Conservation (phyloP, 2,113 vertebrate genomes). For the Pelvicachromis taeniatus region DNA sequence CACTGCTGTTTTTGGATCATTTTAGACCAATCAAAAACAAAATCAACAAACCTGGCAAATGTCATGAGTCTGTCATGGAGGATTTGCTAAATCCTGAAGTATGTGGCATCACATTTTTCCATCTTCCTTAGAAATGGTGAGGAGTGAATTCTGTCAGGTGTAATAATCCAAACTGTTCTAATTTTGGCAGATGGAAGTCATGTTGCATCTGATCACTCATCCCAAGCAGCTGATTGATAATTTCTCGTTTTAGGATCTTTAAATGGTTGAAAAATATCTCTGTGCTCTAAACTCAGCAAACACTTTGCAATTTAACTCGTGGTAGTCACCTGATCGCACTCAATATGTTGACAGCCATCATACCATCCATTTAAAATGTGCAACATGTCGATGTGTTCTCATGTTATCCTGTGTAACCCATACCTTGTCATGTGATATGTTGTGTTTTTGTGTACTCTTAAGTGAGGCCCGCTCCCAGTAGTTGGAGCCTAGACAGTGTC, state of each 20-base stretch:
- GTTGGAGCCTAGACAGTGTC: conserved; percentile 96
- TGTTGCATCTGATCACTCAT: not conserved
- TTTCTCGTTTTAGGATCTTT: not conserved
- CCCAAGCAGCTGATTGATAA: not conserved
- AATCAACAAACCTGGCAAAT: not conserved
- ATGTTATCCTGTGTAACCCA: conserved; percentile 6
- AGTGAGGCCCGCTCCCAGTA: conserved; percentile 90
- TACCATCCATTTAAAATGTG: not conserved
- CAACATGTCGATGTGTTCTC: not conserved
- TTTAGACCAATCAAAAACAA: not conserved
- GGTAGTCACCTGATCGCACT: not conserved
- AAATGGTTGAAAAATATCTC: not conserved
- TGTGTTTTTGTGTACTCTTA: conserved; percentile 65
- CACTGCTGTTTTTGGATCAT: not conserved
- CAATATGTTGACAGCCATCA: not conserved
- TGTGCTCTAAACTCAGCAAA: not conserved
- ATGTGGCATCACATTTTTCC: not conserved
- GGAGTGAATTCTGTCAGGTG: not conserved
- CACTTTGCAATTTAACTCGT: not conserved
- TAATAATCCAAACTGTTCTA: not conserved
- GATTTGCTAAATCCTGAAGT: not conserved
- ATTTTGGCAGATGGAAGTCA: not conserved
- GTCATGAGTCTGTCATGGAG: not conserved
- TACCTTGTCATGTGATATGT: conserved; percentile 33
- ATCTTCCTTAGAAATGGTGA: not conserved